phyloP scores from a whole-genome alignment of 1,140 invertebrate species.

The Argopecten irradians region DNA sequence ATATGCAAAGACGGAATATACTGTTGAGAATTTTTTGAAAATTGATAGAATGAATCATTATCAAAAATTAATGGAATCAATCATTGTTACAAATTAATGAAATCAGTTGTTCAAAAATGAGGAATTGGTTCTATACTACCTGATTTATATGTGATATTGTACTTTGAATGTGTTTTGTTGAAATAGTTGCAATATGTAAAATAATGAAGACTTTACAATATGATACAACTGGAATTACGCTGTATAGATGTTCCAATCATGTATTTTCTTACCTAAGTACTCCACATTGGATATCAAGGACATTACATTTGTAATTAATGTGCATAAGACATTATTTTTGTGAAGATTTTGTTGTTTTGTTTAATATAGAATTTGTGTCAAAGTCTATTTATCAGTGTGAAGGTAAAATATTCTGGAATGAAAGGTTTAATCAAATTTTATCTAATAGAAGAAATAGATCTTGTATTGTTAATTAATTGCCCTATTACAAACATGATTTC shows the following conservation, averaged over 20 bases:
- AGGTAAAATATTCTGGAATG: not conserved
- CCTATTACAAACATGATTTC: not conserved
- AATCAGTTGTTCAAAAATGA: not conserved
- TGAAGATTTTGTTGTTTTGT: slow-evolving; percentile 12
- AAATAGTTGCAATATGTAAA: not conserved
- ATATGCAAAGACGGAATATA: too few relatives aligned
- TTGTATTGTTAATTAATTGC: not conserved
- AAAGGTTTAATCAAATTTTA: not conserved
- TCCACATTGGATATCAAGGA: not conserved
- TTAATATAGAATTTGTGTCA: not conserved
- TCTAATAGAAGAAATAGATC: not conserved
- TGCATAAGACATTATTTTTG: slow-evolving; percentile 1
- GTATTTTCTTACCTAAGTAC: slow-evolving; percentile 8
- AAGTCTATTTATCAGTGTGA: not conserved
- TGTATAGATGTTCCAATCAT: not conserved
- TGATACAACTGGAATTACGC: not conserved
- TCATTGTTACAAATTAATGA: too few relatives aligned
- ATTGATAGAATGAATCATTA: too few relatives aligned
- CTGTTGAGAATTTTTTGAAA: too few relatives aligned
- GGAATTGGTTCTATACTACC: not conserved
- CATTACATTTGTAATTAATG: not conserved
- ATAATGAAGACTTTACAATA: not conserved
- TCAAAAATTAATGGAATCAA: too few relatives aligned
- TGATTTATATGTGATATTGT: not conserved
- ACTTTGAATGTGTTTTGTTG: not conserved